Evolutionary conservation across 1,140 invertebrate species (phyloP).

Genomic region (Pachyrhynchus sulphureomaculatus): DNA sequence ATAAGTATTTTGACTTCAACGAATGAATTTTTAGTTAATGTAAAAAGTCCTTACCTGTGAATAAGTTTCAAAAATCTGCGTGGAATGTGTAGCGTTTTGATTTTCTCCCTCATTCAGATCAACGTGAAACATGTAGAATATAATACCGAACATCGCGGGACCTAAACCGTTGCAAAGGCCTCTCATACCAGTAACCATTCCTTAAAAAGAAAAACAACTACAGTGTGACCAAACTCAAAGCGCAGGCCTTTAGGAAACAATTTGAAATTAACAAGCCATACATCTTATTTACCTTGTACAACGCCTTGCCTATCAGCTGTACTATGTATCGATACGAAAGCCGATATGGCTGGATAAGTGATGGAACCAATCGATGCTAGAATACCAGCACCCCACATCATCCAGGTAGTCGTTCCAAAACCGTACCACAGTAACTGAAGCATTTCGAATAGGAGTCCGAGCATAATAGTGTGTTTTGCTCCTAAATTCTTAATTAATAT

Average conservation of each 20-base stretch:
- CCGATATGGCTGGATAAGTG: conserved; percentile 98
- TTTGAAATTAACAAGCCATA: too few species aligned
- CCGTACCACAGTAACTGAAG: conserved; percentile 97
- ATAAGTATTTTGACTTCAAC: not conserved
- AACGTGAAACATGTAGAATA: conserved; percentile 98
- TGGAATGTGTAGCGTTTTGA: conserved; percentile 62
- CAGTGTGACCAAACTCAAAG: too few species aligned
- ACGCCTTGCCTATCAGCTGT: conserved; percentile 96
- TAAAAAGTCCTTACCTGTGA: conserved; percentile 59
- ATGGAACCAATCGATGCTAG: conserved; percentile 93
- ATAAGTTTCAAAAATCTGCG: conserved; percentile 54
- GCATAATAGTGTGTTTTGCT: conserved; percentile 95
- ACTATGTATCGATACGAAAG: conserved; percentile 96
- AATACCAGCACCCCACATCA: conserved; percentile 98
- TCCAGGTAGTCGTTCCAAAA: conserved; percentile 85
- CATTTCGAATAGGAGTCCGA: conserved; percentile 95
- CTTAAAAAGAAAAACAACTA: conserved; percentile 19
- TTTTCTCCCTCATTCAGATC: conserved; percentile 78
- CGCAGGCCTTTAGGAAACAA: too few species aligned
- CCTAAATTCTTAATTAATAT: conserved; percentile 71
- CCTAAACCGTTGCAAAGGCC: conserved; percentile 92
- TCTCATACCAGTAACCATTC: conserved; percentile 95
- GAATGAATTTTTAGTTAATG: too few species aligned
- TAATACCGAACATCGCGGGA: conserved; percentile 95
- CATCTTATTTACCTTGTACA: conserved; percentile 78